A percentile compares a stretch with the other conserved stretches of the same genome.
These are phyloP conservation scores for Brachionichthys hirsutus DNA, from an alignment of 2,113 vertebrate genomes.

Conservation along the genomic window DNA sequence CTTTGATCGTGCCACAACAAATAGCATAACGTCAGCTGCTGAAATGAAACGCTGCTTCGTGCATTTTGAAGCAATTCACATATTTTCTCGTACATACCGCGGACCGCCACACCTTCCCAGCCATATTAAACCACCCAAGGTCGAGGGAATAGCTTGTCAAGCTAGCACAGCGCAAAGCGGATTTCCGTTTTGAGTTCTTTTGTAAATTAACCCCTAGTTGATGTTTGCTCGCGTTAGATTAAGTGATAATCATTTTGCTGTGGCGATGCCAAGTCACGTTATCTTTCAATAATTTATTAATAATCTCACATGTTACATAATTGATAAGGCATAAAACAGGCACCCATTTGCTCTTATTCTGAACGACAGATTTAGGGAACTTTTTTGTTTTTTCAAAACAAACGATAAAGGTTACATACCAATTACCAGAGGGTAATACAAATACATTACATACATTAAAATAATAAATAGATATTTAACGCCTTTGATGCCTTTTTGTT, in stretches of 20 bases:
- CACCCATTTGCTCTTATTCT: background rate
- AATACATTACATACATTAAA: too few species aligned
- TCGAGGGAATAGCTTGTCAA: conserved; percentile 30
- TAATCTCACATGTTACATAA: background rate
- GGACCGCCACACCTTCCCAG: conserved; percentile 77
- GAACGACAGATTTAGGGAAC: background rate
- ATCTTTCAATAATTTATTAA: background rate
- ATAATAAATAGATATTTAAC: too few species aligned
- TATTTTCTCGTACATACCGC: conserved; percentile 64
- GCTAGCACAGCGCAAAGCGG: background rate
- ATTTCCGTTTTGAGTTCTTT: conserved; percentile 19
- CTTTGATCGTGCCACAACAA: background rate
- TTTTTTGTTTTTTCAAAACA: too few species aligned
- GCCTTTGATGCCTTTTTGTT: too few species aligned
- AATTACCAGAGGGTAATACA: too few species aligned
- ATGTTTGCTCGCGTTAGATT: too few species aligned
- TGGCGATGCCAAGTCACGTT: background rate
- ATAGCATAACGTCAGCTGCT: background rate
- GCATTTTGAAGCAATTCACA: background rate
- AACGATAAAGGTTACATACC: too few species aligned
- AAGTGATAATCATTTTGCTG: background rate
- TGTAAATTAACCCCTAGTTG: conserved; percentile 48
- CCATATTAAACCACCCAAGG: conserved; percentile 68
- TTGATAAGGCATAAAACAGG: background rate
- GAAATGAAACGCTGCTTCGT: background rate